A percentile compares a stretch with the other conserved stretches of the same genome.
These are phyloP conservation scores for Clivina fossor DNA, from an alignment of 2,888 invertebrate genomes.

Conservation along the genomic window DNA sequence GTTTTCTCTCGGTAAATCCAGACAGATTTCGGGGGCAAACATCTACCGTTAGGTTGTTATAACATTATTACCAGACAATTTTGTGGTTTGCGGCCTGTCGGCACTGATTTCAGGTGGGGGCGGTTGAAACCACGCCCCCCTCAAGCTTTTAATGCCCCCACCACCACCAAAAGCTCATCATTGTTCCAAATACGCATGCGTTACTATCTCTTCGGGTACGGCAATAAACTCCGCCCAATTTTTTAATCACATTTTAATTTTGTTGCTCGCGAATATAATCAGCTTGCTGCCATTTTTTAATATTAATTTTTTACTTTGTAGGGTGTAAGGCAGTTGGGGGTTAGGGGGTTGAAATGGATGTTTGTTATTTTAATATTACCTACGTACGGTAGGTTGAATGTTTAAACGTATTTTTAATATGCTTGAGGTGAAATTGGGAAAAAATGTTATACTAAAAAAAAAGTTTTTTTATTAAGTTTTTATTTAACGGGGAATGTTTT, in stretches of 20 bases:
- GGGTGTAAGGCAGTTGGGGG: constrained; percentile 2
- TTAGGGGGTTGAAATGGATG: too few relatives aligned
- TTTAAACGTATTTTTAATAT: constrained; percentile 22
- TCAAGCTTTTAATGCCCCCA: constrained; percentile 28
- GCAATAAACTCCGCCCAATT: constrained; percentile 12
- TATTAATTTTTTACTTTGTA: constrained; percentile 20
- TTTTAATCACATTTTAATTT: constrained; percentile 33
- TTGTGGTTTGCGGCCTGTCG: constrained; percentile 46
- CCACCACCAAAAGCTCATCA: constrained; percentile 39
- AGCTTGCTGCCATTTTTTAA: constrained; percentile 24
- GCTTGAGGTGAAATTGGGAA: constrained; percentile 18
- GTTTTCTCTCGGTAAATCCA: too few relatives aligned
- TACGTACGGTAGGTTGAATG: not conserved
- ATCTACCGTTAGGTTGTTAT: constrained; percentile 31
- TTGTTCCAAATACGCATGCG: constrained; percentile 41
- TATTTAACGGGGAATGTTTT: too few relatives aligned
- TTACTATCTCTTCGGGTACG: not conserved
- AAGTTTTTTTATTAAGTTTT: too few relatives aligned
- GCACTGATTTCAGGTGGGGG: constrained; percentile 48
- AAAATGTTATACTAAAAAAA: too few relatives aligned
- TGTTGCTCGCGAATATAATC: constrained; percentile 18
- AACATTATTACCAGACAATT: constrained; percentile 48
- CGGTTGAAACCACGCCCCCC: constrained; percentile 43
- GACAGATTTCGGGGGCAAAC: constrained; percentile 8
- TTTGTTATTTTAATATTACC: constrained; percentile 28